These are phyloP conservation scores for Oncorhynchus clarkii DNA, from an alignment of 2,113 vertebrate species.

Conservation along the genomic window DNA sequence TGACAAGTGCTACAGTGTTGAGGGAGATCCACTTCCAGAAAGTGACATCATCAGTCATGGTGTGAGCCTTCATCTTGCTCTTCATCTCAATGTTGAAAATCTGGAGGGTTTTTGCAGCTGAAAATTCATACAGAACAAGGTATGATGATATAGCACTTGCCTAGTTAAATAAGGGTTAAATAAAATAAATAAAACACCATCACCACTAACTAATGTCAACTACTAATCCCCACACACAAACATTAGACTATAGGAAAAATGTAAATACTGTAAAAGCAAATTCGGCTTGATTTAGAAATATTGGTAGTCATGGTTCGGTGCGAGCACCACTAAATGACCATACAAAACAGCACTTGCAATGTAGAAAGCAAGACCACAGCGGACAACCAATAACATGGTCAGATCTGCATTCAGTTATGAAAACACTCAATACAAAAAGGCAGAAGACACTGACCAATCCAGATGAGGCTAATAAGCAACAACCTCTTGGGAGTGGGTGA, in stretches of 20 bases:
- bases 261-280: slow-evolving; percentile 37
- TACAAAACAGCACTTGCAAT: slow-evolving; percentile 51
- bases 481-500: too few species aligned
- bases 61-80: slow-evolving; percentile 99
- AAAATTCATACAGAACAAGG: slow-evolving; percentile 51
- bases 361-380: slow-evolving; percentile 57
- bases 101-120: slow-evolving; percentile 98
- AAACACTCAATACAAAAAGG: too few species aligned
- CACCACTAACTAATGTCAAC: slow-evolving; percentile 1
- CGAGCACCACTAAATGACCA: slow-evolving; percentile 45
- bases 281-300: slow-evolving; percentile 40
- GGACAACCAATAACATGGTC: slow-evolving; percentile 52
- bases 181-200: not conserved
- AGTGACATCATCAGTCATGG: slow-evolving; percentile 98
- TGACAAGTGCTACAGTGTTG: slow-evolving; percentile 96
- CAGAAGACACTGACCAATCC: too few species aligned
- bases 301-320: slow-evolving; percentile 39
- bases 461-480: too few species aligned
- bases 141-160: slow-evolving; percentile 9
- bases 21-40: slow-evolving; percentile 99
- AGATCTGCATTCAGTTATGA: slow-evolving; percentile 67
- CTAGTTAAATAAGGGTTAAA: not conserved
- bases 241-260: slow-evolving; percentile 27
- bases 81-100: slow-evolving; percentile 99
- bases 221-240: slow-evolving; percentile 34